Evolutionary conservation across 2,888 invertebrate genomes (phyloP).

Genomic region (Brenthis ino): DNA sequence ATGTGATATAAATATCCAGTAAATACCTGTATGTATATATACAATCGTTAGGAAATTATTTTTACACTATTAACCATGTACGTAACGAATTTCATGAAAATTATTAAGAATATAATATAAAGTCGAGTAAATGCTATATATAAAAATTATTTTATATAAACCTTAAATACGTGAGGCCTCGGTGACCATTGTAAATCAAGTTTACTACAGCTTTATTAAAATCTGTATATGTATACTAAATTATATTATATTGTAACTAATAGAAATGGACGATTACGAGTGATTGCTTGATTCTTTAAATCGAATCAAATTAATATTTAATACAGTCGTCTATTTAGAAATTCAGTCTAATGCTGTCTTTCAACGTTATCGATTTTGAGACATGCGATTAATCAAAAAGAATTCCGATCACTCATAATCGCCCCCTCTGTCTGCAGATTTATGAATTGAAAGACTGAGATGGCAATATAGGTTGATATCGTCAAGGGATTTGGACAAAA

Average conservation of each 20-base stretch:
- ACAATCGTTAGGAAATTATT: conserved; percentile 29
- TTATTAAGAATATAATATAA: not conserved
- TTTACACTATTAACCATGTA: conserved; percentile 25
- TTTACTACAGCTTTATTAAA: conserved; percentile 14
- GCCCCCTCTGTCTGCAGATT: conserved; percentile 47
- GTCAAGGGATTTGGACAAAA: conserved; percentile 47
- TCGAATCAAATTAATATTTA: not conserved
- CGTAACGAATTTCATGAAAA: not conserved
- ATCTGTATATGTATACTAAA: not conserved
- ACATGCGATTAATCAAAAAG: not conserved
- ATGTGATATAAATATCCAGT: conserved; percentile 28
- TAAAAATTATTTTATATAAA: conserved; percentile 10
- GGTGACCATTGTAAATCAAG: conserved; percentile 24
- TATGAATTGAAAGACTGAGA: conserved; percentile 76
- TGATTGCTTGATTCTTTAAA: not conserved
- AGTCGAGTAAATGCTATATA: conserved; percentile 4
- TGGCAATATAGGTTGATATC: conserved; percentile 61
- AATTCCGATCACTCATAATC: conserved; percentile 42
- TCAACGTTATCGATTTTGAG: not conserved
- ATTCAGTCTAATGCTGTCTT: no score
- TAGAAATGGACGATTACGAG: conserved; percentile 12
- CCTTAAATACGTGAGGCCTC: conserved; percentile 21
- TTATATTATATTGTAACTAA: conserved; percentile 6
- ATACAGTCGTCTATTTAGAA: no score
- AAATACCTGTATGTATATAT: conserved; percentile 16